Evolutionary conservation across 1,140 invertebrate species (phyloP).

Genomic region (Microplitis mediator): DNA sequence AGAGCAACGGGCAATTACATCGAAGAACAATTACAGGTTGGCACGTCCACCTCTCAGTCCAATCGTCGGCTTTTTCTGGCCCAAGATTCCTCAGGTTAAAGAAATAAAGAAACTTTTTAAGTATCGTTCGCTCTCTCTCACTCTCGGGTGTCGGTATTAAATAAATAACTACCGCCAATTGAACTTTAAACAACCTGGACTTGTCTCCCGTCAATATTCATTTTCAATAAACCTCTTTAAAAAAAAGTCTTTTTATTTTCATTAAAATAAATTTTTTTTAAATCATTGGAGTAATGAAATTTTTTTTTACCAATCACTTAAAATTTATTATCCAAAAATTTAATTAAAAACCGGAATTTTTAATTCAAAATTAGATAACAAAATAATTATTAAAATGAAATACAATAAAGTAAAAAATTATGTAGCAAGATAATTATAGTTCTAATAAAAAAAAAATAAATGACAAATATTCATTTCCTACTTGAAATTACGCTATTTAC

Average conservation of each 20-base stretch:
- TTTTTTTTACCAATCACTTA: too few species aligned
- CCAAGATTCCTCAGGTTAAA: conserved; percentile 40
- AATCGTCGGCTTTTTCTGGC: conserved; percentile 45
- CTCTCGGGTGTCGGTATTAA: conserved; percentile 6
- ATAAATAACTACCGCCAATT: conserved; percentile 14
- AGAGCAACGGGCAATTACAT: conserved; percentile 46
- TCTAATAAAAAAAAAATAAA: background rate
- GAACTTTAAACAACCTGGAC: conserved; percentile 14
- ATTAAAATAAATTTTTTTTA: too few species aligned
- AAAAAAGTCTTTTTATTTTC: too few species aligned
- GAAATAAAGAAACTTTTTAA: conserved; percentile 33
- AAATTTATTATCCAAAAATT: too few species aligned
- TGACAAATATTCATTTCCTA: too few species aligned
- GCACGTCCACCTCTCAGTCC: conserved; percentile 44
- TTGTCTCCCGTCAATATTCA: conserved; percentile 5
- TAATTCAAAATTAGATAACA: too few species aligned
- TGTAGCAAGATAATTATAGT: too few species aligned
- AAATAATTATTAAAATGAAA: too few species aligned
- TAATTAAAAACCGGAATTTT: too few species aligned
- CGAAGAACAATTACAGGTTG: conserved; percentile 53
- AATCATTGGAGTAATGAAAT: too few species aligned
- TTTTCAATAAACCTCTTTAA: background rate
- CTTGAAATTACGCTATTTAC: too few species aligned
- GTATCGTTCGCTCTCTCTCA: background rate
- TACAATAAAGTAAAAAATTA: too few species aligned